These are phyloP conservation scores for Heteromormyrus szaboi DNA, from an alignment of 2,797 vertebrate genomes.

Conservation along the genomic window DNA sequence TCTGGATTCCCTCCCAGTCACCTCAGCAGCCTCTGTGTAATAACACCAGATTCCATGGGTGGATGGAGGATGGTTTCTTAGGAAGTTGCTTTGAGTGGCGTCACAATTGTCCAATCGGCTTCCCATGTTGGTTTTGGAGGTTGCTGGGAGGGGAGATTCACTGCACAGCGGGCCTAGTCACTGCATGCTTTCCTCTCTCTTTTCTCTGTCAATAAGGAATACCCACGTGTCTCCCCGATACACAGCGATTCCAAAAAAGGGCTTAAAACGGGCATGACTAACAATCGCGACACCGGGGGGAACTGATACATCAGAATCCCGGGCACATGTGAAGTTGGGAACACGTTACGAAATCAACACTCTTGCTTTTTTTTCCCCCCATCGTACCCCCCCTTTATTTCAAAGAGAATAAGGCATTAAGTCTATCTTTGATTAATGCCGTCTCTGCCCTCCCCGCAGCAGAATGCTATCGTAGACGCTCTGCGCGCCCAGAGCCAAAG, in stretches of 20 bases:
- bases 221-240: neutral
- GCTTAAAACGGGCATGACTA: neutral
- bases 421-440: conserved; percentile 61
- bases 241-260: conserved; percentile 16
- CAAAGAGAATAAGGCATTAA: conserved; percentile 71
- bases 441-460: conserved; percentile 52
- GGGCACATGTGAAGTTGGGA: conserved; percentile 52
- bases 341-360: conserved; percentile 56
- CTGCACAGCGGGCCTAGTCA: neutral
- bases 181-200: neutral
- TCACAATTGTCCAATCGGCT: neutral
- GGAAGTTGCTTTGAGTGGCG: neutral
- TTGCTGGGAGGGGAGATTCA: neutral
- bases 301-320: conserved; percentile 54
- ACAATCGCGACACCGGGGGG: neutral
- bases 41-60: neutral
- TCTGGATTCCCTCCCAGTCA: neutral
- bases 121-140: neutral
- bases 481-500: conserved; percentile 32
- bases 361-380: conserved; percentile 54
- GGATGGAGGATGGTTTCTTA: neutral
- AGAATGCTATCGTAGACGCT: conserved; percentile 54
- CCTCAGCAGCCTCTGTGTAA: neutral
- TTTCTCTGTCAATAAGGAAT: conserved; percentile 10
- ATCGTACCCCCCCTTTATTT: conserved; percentile 63